Conservation (phyloP, 1,140 invertebrate genomes). For the Bombus pascuorum region DNA sequence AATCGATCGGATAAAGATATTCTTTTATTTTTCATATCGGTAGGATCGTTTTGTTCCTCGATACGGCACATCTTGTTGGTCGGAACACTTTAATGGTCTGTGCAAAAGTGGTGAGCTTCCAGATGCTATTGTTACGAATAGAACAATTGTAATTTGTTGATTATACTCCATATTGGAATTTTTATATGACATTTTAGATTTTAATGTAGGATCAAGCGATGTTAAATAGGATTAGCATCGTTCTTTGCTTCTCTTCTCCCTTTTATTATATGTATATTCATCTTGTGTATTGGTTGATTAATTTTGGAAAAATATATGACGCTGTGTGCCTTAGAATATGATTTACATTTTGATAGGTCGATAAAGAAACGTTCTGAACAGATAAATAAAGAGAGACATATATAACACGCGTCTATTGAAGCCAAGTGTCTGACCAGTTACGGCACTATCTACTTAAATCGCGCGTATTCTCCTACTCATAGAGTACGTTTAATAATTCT, state of each 20-base stretch:
- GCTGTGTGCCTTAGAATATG: rapidly evolving
- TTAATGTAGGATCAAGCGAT: no score
- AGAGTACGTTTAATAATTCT: background rate
- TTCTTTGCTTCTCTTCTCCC: background rate
- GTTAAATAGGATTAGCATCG: no score
- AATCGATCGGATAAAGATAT: slow-evolving; percentile 24
- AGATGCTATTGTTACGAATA: background rate
- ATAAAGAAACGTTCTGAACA: background rate
- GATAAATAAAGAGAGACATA: background rate
- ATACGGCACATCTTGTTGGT: background rate
- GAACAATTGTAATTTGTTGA: background rate
- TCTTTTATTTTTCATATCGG: background rate
- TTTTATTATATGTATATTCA: rapidly evolving
- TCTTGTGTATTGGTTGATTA: background rate
- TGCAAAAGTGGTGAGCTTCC: background rate
- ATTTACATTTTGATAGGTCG: background rate
- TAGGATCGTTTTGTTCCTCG: background rate
- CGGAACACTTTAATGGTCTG: background rate
- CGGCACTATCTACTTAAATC: background rate
- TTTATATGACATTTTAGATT: background rate
- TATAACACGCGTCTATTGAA: background rate
- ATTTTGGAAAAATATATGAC: background rate
- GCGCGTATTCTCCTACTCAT: background rate
- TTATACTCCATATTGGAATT: background rate
- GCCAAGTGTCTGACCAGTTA: background rate